Conservation (phyloP, 2,113 vertebrate species). For the Ancistrus triradiatus region DNA sequence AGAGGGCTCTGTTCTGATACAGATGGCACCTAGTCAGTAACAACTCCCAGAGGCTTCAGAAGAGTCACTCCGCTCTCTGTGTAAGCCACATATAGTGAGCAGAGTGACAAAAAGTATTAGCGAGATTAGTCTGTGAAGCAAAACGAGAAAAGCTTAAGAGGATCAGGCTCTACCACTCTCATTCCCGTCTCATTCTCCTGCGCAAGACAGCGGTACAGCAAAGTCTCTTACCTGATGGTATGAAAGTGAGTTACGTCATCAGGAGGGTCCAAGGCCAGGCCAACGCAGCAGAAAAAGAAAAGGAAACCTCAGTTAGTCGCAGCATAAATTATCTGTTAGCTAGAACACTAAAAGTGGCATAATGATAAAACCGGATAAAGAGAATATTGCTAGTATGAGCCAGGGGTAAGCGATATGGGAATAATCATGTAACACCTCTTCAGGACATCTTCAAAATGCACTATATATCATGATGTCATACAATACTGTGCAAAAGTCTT, state of each 20-base stretch:
- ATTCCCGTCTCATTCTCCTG: background rate
- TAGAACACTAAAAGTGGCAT: background rate
- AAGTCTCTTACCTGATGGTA: constrained; percentile 53
- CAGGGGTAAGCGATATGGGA: too few relatives aligned
- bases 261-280: constrained; percentile 33
- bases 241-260: background rate
- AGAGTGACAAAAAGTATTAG: too few relatives aligned
- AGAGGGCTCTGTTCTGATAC: constrained; percentile 22
- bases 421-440: too few relatives aligned
- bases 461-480: too few relatives aligned
- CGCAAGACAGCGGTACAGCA: background rate
- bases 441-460: too few relatives aligned
- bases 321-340: constrained; percentile 1
- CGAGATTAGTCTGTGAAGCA: too few relatives aligned
- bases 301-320: constrained; percentile 17
- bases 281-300: constrained; percentile 2
- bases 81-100: background rate
- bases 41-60: background rate
- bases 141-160: background rate
- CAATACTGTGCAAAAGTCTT: too few relatives aligned
- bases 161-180: background rate
- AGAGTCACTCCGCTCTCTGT: background rate
- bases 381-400: too few relatives aligned
- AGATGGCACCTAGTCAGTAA: too few relatives aligned
- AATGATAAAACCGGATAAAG: too few relatives aligned